Evolutionary conservation across 2,888 invertebrate species (phyloP), one percentile per base, ranked within the genome.

Genomic region (Ophion costatus): DNA sequence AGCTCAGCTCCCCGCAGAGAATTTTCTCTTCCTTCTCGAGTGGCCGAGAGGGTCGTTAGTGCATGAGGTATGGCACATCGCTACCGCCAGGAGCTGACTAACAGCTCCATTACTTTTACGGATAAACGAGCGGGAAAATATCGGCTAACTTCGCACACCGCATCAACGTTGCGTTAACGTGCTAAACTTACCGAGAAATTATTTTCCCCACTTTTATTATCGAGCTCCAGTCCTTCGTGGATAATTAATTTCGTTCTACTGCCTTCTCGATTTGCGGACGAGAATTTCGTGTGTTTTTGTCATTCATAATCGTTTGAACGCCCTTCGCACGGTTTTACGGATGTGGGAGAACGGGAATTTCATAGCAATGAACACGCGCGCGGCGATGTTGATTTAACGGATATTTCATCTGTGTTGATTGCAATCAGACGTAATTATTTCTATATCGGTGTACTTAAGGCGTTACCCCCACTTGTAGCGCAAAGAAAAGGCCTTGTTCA

Each of bases 1-100:
- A 78, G 69, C 82, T 82, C 82, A 82, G 82, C 78, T 82, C 69
- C 73, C 78, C 73, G 51, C 67, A 74, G 82, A 82, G 82, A 82
- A 38, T 78, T 74, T 78, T 73, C 78, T 74, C 78, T 77, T 61
- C 14, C 63, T 78, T 29, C 63, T 66, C 73, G 78, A 67, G 61
- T 61, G 67, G 70, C 79, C 70, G 14, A 63, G 29, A 70, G 79
- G 78, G 78, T 82, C 82, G 82, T 82, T 82, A 82, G 82, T 77
- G 64, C 77, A 82, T 73, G 73, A 69, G 75, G 42, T 61, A 59
- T 67, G 59, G 56, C 61, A 45, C 51, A 79, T 22, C 73, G 73
- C 57, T 71, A 64, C 29, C 61, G 57, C 73, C 67, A 61, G 45
- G 82, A 67, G 73, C 75, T 78, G 78, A 82, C 67, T 78, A 82